Base-by-base conservation (phyloP, 2,113 vertebrate species). In the Lucifuga dentata region DNA sequence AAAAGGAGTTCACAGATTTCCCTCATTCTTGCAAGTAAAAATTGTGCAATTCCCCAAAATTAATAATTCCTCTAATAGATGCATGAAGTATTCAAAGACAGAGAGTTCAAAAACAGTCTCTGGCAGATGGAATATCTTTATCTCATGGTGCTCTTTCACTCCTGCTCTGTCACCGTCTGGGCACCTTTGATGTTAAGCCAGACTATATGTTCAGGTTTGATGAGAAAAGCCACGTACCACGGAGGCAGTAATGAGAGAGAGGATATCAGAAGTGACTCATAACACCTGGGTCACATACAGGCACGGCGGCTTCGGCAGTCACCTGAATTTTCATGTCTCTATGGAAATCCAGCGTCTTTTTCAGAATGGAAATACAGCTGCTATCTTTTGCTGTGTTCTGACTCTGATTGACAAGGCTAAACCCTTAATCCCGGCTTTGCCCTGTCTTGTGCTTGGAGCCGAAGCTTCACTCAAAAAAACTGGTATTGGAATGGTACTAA, bases 391-490 rank as follows among this genome's bases (percentile, higher is more conserved):
- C 63, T 68, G 73, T 36, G 51, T 70, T 70, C 61, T 68, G 66
- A 67, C 78, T 83, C 44, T 80, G 87, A 86, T 75, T 87, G 86
- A 86, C 81, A 68, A 70, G 78, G 57, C 66, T 85, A 87, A 89
- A 85, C 79, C 85, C 64, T 77, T 89, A 90, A 89, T 90, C 87
- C 81, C 29, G 68, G 61, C 78, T 84, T 81, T 80, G 83, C 74
- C 73, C 61, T 20, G 81, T 86, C 86, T 89, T 86, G 80, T 65
- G 77, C 74, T 72, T 39, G 20, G 50, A 67, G 66, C 73, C 16
- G 26, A 36, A 77, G 76, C 76, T 56, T 57, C 53, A 63, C 59
- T 43, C n/a, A 29, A 8, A 21, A 7, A 58, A 11, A 43, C 55
- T 11, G 38, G 8, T 9, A 62, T 67, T 41, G 55, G 61, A 80